Percentiles rank a stretch among this genome's conserved stretches.
Conservation (phyloP, 1,140 invertebrate species). For the Calosoma granatense region DNA sequence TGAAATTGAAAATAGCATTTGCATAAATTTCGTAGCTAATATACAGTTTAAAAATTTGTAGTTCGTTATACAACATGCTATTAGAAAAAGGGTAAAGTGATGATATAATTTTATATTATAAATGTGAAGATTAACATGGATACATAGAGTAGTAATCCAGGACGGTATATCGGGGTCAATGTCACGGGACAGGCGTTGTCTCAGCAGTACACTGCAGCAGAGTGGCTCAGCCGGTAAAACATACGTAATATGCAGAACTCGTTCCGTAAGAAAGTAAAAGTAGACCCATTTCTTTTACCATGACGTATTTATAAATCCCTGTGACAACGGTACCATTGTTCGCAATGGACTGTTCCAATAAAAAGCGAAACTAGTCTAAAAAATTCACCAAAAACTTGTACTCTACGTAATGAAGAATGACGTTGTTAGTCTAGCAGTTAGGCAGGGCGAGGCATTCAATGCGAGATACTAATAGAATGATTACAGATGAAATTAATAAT, state of each 20-base stretch:
- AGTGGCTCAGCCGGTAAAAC: not conserved
- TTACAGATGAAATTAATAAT: too few species aligned
- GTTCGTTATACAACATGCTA: too few species aligned
- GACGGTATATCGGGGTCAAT: not conserved
- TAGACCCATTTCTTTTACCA: not conserved
- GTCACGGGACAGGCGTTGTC: constrained; percentile 1
- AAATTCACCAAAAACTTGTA: not conserved
- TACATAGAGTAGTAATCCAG: not conserved
- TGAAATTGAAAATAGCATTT: too few species aligned
- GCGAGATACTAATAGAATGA: not conserved
- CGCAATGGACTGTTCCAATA: not conserved
- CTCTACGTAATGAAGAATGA: not conserved
- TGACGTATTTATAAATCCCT: not conserved
- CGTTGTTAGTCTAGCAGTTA: not conserved
- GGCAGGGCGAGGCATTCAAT: not conserved
- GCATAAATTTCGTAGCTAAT: too few species aligned
- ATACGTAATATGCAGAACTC: not conserved
- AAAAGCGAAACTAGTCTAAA: not conserved
- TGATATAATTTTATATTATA: too few species aligned
- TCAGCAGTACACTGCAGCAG: not conserved
- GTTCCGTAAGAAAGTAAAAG: not conserved
- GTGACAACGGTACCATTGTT: not conserved
- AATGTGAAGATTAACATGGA: not conserved
- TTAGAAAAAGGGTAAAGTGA: too few species aligned
- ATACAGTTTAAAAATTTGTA: too few species aligned